These are phyloP conservation scores for Lepidurus apus DNA, from an alignment of 1,140 invertebrate genomes.

Conservation along the genomic window DNA sequence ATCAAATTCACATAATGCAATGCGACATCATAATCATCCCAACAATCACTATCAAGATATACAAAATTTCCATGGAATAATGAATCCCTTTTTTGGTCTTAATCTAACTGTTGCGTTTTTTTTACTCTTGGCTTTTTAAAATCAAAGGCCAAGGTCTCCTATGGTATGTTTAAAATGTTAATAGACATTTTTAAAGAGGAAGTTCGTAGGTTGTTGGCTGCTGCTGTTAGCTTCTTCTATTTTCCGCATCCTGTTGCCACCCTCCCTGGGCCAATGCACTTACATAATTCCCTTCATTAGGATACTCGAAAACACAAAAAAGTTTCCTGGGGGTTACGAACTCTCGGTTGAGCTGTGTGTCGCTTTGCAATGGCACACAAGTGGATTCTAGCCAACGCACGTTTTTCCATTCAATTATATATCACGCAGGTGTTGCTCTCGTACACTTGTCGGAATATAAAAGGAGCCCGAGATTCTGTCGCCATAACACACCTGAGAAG, in stretches of 20 bases:
- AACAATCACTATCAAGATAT: neutral
- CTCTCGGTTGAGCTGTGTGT: neutral
- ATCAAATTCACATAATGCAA: too few species aligned
- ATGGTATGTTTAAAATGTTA: neutral
- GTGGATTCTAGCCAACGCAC: slow-evolving; percentile 7
- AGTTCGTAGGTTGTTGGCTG: neutral
- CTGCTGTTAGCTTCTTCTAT: neutral
- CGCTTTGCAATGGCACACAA: neutral
- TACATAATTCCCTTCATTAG: neutral
- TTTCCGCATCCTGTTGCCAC: slow-evolving; percentile 11
- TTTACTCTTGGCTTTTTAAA: neutral
- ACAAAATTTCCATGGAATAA: neutral
- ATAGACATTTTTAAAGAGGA: slow-evolving; percentile 1
- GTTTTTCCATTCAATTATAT: slow-evolving; percentile 7
- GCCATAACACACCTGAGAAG: neutral
- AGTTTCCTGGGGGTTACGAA: neutral
- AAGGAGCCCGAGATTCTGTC: neutral
- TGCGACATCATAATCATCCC: too few species aligned
- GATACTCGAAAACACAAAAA: neutral
- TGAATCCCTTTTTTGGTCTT: neutral
- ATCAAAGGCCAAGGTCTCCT: slow-evolving; percentile 14
- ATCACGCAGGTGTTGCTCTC: neutral
- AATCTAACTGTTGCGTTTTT: neutral
- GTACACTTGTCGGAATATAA: neutral
- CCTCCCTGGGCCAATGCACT: slow-evolving; percentile 16